phyloP scores from a whole-genome alignment of 2,113 vertebrate genomes.

The Oplegnathus fasciatus region DNA sequence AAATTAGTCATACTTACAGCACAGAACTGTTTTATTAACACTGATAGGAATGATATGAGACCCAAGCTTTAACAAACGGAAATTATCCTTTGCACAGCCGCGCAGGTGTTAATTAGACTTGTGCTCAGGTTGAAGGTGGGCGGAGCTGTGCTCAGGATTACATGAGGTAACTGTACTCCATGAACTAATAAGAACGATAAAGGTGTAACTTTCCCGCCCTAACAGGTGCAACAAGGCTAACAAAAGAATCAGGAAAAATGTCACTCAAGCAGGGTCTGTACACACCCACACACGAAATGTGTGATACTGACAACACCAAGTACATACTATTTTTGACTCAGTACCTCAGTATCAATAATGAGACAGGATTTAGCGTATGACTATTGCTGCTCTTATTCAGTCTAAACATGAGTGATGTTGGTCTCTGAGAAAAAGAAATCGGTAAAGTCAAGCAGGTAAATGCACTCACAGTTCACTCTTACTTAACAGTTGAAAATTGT shows the following conservation, averaged over 20 bases:
- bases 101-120: background rate
- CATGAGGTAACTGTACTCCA: slow-evolving; percentile 11
- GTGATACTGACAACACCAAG: background rate
- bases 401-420: background rate
- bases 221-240: background rate
- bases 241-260: background rate
- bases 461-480: slow-evolving; percentile 2
- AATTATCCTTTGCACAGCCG: background rate
- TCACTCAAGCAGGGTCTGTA: background rate
- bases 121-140: too few relatives aligned
- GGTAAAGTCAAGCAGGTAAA: background rate
- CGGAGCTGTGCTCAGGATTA: too few relatives aligned
- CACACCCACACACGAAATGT: background rate
- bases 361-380: too few relatives aligned
- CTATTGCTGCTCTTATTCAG: background rate
- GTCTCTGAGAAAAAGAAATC: background rate
- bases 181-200: background rate
- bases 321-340: background rate
- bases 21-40: background rate
- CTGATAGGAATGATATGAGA: background rate
- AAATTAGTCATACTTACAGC: background rate
- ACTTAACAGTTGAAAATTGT: background rate
- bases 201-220: too few relatives aligned
- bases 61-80: background rate
- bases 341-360: background rate